Conservation (phyloP, 2,113 vertebrate species). For the Salvelinus alpinus region DNA sequence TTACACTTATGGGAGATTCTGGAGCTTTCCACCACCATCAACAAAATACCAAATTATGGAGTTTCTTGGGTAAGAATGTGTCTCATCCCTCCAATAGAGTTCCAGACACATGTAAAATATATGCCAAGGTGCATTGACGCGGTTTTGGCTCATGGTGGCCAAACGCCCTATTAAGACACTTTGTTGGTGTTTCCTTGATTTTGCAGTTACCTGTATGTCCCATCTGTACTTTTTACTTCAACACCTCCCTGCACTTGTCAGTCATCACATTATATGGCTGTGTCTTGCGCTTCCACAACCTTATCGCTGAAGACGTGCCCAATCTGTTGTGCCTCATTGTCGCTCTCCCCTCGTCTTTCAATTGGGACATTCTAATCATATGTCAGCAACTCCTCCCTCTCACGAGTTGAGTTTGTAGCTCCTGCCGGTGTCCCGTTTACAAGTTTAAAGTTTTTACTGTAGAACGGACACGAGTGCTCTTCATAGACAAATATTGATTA, state of each 20-base stretch:
- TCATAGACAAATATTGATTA: not conserved
- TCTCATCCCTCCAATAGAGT: too few species aligned
- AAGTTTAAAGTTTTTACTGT: not conserved
- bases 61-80: too few species aligned
- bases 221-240: not conserved
- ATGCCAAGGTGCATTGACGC: too few species aligned
- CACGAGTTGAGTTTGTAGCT: not conserved
- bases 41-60: too few species aligned
- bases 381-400: constrained; percentile 53
- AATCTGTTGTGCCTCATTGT: not conserved
- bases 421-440: not conserved
- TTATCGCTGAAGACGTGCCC: not conserved
- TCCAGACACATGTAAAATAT: too few species aligned
- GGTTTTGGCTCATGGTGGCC: too few species aligned
- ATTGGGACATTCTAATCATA: constrained; percentile 35
- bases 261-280: not conserved
- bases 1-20: too few species aligned
- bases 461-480: not conserved
- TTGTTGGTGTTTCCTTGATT: not conserved
- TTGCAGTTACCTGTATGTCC: too few species aligned
- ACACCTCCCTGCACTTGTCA: not conserved
- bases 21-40: too few species aligned
- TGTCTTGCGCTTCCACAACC: not conserved
- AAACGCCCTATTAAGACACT: too few species aligned
- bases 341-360: not conserved